Evolutionary conservation across 53 echinoderm and acorn worm genomes (phyloP).

Genomic region (Holothuria scabra): DNA sequence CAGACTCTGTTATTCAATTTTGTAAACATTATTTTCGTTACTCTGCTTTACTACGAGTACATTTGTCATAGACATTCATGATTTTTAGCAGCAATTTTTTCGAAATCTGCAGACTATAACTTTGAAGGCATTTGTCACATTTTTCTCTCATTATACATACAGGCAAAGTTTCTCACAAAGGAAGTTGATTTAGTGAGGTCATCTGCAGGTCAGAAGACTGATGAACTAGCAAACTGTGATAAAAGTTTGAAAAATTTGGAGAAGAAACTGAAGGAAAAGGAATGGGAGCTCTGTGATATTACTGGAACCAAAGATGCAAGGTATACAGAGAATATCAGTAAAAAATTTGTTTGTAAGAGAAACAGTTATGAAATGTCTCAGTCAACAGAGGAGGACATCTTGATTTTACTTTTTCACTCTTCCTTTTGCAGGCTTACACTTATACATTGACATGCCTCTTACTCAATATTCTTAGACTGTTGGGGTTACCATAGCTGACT

Average conservation of each 20-base stretch:
- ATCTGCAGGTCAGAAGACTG: constrained; percentile 69
- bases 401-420: too few species aligned
- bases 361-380: not conserved
- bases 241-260: constrained; percentile 57
- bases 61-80: too few species aligned
- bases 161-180: constrained; percentile 88
- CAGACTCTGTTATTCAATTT: too few species aligned
- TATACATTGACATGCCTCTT: too few species aligned
- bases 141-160: not conserved
- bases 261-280: constrained; percentile 87
- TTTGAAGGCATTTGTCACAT: not conserved
- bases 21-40: too few species aligned
- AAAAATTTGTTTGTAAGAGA: not conserved
- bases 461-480: too few species aligned
- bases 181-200: constrained; percentile 84
- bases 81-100: too few species aligned
- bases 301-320: constrained; percentile 87
- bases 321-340: constrained; percentile 41
- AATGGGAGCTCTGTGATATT: constrained; percentile 86
- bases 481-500: too few species aligned
- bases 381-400: too few species aligned
- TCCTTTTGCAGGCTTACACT: too few species aligned
- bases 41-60: too few species aligned
- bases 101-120: too few species aligned
- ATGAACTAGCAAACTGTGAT: constrained; percentile 70